Evolutionary conservation across 30 jellyfish, hydroid and myxozoan species (phyloP).

Genomic region (Phacellophora camtschatica): DNA sequence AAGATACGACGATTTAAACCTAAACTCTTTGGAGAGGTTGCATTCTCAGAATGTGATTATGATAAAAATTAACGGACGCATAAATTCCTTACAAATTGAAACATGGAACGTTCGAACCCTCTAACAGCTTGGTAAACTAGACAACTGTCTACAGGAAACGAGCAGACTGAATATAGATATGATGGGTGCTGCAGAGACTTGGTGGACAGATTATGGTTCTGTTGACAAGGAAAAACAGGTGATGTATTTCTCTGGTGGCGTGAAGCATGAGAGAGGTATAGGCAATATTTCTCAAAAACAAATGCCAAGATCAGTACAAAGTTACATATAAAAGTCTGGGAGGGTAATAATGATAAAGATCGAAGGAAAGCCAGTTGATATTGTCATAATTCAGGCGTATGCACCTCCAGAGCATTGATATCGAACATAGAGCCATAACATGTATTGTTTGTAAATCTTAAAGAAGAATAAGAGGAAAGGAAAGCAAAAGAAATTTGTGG

Average conservation of each 20-base stretch:
- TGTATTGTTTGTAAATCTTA: too few species aligned
- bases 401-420: too few species aligned
- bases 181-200: conserved; percentile 3
- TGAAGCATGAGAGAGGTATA: conserved; percentile 26
- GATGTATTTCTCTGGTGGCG: conserved; percentile 6
- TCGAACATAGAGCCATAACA: too few species aligned
- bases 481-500: too few species aligned
- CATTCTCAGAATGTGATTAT: not conserved
- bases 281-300: not conserved
- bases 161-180: conserved; percentile 1
- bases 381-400: not conserved
- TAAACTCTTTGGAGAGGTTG: conserved; percentile 4
- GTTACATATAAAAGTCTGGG: not conserved
- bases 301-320: not conserved
- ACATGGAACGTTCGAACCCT: conserved; percentile 32
- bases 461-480: too few species aligned
- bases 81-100: not conserved
- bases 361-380: not conserved
- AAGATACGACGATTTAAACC: not conserved
- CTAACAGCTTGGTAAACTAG: not conserved
- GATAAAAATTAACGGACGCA: not conserved
- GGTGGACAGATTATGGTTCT: conserved; percentile 11
- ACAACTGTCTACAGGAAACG: conserved; percentile 14
- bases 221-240: not conserved
- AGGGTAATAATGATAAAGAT: not conserved